phyloP scores from a whole-genome alignment of 2,888 invertebrate species.

The Cheilosia soror region DNA sequence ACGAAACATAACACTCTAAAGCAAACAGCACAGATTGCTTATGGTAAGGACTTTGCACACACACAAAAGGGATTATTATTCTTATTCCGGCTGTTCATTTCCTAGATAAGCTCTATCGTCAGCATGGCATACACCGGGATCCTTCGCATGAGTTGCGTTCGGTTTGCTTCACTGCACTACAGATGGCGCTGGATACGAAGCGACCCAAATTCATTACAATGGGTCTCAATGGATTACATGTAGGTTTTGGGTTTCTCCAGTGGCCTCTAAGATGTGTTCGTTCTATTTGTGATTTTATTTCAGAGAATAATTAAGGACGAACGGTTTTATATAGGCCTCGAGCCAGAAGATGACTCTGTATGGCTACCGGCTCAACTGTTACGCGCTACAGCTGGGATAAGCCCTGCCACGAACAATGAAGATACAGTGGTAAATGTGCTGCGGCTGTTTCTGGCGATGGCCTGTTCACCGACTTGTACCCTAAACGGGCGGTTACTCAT shows the following conservation, averaged over 20 bases:
- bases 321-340: constrained; percentile 94
- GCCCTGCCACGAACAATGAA: constrained; percentile 87
- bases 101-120: constrained; percentile 91
- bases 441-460: constrained; percentile 92
- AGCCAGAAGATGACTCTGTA: constrained; percentile 95
- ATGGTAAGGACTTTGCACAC: constrained; percentile 86
- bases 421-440: constrained; percentile 92
- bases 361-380: constrained; percentile 97
- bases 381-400: constrained; percentile 88
- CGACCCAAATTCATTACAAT: constrained; percentile 92
- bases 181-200: constrained; percentile 94
- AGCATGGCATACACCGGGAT: constrained; percentile 90
- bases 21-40: constrained; percentile 93
- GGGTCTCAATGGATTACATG: constrained; percentile 95
- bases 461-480: constrained; percentile 94
- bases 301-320: constrained; percentile 96
- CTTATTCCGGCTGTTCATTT: constrained; percentile 84
- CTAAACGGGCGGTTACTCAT: constrained; percentile 95
- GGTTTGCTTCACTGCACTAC: constrained; percentile 93
- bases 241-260: constrained; percentile 84
- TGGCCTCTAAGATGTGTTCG: background rate
- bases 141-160: constrained; percentile 93
- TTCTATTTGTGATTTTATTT: constrained; percentile 9
- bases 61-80: constrained; percentile 35
- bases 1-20: constrained; percentile 89